phyloP scores from a whole-genome alignment of 1,140 invertebrate genomes.

The Drosophila sulfurigaster region DNA sequence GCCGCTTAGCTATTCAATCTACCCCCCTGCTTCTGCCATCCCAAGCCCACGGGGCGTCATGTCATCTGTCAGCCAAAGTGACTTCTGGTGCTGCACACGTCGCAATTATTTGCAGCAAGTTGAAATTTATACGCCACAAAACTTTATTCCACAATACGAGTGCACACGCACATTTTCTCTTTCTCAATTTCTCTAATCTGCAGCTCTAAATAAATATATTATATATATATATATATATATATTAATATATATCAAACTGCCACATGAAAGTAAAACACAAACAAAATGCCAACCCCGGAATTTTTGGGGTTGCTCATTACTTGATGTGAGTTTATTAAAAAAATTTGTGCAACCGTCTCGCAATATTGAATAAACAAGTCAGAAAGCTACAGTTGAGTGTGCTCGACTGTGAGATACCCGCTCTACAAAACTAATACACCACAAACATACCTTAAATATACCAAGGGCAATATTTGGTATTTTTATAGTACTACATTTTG shows the following conservation, averaged over 20 bases:
- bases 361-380: conserved; percentile 66
- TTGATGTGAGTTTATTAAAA: conserved; percentile 75
- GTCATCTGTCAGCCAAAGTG: conserved; percentile 71
- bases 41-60: neutral
- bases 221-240: no score
- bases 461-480: no score
- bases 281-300: conserved; percentile 53
- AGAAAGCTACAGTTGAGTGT: no score
- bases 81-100: conserved; percentile 70
- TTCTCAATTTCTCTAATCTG: neutral
- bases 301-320: conserved; percentile 51
- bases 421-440: no score
- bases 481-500: no score
- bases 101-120: conserved; percentile 81
- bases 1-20: conserved; percentile 3
- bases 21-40: neutral
- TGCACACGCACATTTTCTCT: conserved; percentile 1
- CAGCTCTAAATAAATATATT: conserved; percentile 61
- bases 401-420: no score
- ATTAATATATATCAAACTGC: conserved; percentile 61
- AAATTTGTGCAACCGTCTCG: conserved; percentile 69
- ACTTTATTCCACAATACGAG: conserved; percentile 30
- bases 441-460: no score
- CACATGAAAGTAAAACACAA: conserved; percentile 65
- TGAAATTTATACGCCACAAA: conserved; percentile 71